Conservation (phyloP, 2,113 vertebrate species). For the Manacus vitellinus region DNA sequence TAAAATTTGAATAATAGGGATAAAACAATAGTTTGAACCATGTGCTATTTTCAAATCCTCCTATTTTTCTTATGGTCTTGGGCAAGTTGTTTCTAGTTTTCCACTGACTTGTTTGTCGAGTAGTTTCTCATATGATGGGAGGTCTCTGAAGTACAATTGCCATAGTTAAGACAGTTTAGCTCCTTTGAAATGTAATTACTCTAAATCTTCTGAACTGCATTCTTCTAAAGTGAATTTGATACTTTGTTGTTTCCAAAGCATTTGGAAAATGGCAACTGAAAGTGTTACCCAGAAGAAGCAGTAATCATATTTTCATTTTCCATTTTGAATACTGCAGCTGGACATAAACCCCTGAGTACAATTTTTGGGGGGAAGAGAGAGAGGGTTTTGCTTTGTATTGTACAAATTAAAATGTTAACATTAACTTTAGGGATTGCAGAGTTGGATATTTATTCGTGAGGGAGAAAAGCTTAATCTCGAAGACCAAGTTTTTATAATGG, state of each 20-base stretch:
- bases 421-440: background rate
- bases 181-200: constrained; percentile 26
- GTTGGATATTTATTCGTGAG: background rate
- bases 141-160: background rate
- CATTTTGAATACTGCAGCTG: background rate
- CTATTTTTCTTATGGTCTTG: background rate
- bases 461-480: background rate
- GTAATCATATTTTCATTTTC: background rate
- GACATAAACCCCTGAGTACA: background rate
- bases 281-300: background rate
- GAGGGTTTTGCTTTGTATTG: background rate
- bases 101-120: background rate
- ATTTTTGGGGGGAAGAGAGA: background rate
- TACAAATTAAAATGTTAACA: background rate
- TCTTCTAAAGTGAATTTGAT: background rate
- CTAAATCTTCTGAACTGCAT: background rate
- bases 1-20: background rate
- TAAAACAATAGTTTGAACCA: background rate
- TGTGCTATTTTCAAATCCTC: background rate
- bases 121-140: background rate
- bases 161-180: background rate
- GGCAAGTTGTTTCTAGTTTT: constrained; percentile 14
- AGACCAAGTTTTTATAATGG: background rate
- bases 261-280: background rate
- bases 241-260: background rate